Base-by-base conservation (phyloP, 2,113 vertebrate genomes). In the Tricholaema leucomelas region DNA sequence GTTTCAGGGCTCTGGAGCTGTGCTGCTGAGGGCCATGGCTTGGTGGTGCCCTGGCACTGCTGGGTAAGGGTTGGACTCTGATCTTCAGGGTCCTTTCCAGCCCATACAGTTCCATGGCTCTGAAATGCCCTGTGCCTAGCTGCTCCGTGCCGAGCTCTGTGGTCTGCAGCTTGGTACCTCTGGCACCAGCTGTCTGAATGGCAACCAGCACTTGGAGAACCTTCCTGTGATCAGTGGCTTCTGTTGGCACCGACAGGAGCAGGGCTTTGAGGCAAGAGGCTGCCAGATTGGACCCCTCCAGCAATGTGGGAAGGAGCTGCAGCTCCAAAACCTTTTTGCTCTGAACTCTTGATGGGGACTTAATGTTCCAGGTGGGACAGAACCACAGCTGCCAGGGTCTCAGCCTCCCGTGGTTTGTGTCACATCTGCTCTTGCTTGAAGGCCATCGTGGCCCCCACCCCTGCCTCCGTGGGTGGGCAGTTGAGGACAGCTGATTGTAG, bases 181-280 rank as follows among this genome's bases (percentile, higher is more conserved):
- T 44, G 12, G 44, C 52, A 6, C 13, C 28, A 3, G 28, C 2
- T 66, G 8, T 6, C 52, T 6, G 5, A 31, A 58, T 23, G 23
- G 6, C 35, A 23, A 8, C 14, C 55, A 23, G 36, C 10, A 1
- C n/a, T 21, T 15, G 44, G 54, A 67, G 74, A 27, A 13, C 46
- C 11, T 48, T 27, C 38, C 38, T 38, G 5, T 38, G 60, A 23
- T 16, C 3, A 10, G 1, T 4, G 8, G 0, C 0, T 52, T 46
- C 2, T 4, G 1, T 7, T 65, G n/a, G 7, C 12, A 5, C 19
- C 25, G 25, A 5, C 9, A 33, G 28, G 30, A 78, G 35, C 15
- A 8, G 21, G 3, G 2, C 12, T 35, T 20, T 24, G 52, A 58
- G 52, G 33, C 15, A 36, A 35, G 24, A 30, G 19, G 24, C 8